Evolutionary conservation across 2,888 invertebrate species (phyloP), one percentile per base, ranked within the genome.

Genomic region (Epinotia ramella): DNA sequence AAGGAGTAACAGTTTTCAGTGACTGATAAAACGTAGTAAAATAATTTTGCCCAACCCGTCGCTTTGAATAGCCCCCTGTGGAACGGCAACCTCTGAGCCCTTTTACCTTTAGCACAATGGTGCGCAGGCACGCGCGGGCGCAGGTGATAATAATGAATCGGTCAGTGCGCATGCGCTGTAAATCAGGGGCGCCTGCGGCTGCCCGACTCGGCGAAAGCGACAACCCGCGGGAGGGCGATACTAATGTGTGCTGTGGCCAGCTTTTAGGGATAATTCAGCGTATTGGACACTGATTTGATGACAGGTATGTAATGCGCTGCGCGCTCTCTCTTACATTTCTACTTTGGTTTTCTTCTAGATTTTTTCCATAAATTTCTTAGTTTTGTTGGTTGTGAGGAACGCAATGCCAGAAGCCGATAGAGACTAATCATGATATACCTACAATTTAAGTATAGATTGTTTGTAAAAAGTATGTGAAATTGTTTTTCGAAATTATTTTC

Each of bases 101-200:
- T 71, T 75, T 75, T 76, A 76, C 76, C 73, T 78, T 73, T 74
- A 65, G 69, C 76, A 73, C 73, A 78, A 70, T 77, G 63, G 69
- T 49, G 66, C 59, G 16, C 57, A 12, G 67, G 67, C 77, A 74
- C 74, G 78, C 79, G 79, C 80, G 75, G 77, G 77, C 73, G 76
- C 79, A 81, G 83, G 81, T 85, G 84, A 83, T 85, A 84, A 83
- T 85, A 86, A 84, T 83, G 84, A 84, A 81, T 82, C 82, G 84
- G 82, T 81, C 84, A 84, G 64, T 80, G 81, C 80, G 82, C 80
- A 79, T 62, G 81, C 80, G 82, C 81, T 80, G 81, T 84, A 84
- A 84, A 86, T 85, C 84, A 81, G 81, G 64, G 78, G 81, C 81
- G 84, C 84, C 81, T 64, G 78, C 78, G 81, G 78, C 73, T 46